Percentiles rank a stretch among this genome's conserved stretches.
Evolutionary conservation across 2,797 vertebrate genomes (phyloP).

Genomic region (Anguilla pacifica): DNA sequence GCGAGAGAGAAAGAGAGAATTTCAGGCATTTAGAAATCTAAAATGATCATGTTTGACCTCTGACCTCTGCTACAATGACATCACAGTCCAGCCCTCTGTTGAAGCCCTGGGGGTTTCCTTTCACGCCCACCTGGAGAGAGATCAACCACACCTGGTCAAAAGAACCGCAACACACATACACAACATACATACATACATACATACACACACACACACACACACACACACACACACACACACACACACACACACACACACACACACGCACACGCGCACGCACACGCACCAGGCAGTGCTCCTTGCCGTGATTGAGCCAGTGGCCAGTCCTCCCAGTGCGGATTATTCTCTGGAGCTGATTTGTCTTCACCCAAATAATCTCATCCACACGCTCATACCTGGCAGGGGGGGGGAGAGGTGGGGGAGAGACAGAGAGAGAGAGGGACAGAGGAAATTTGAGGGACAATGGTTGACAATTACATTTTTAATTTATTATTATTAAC

Average conservation of each 20-base stretch:
- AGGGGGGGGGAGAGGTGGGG: slow-evolving; percentile 6
- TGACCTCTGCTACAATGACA: slow-evolving; percentile 92
- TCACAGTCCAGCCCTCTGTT: slow-evolving; percentile 92
- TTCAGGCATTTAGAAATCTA: neutral
- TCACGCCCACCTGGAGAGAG: slow-evolving; percentile 83
- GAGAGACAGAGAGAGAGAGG: too few relatives aligned
- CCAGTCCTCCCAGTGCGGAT: slow-evolving; percentile 90
- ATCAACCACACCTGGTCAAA: neutral
- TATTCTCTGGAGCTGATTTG: slow-evolving; percentile 92
- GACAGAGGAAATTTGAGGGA: too few relatives aligned
- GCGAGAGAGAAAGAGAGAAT: neutral
- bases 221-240: slow-evolving; percentile 21
- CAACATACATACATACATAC: neutral
- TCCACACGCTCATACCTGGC: slow-evolving; percentile 88
- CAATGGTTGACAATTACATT: too few relatives aligned
- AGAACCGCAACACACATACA: slow-evolving; percentile 24
- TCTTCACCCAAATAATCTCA: slow-evolving; percentile 96
- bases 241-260: neutral
- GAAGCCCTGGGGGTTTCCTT: slow-evolving; percentile 91
- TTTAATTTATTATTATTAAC: too few relatives aligned
- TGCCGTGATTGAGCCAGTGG: slow-evolving; percentile 93
- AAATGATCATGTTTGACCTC: neutral
- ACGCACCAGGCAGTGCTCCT: slow-evolving; percentile 89
- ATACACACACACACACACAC: neutral
- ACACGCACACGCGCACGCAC: neutral